Base-by-base conservation (phyloP, 2,113 vertebrate species). In the Grallaria varia region DNA sequence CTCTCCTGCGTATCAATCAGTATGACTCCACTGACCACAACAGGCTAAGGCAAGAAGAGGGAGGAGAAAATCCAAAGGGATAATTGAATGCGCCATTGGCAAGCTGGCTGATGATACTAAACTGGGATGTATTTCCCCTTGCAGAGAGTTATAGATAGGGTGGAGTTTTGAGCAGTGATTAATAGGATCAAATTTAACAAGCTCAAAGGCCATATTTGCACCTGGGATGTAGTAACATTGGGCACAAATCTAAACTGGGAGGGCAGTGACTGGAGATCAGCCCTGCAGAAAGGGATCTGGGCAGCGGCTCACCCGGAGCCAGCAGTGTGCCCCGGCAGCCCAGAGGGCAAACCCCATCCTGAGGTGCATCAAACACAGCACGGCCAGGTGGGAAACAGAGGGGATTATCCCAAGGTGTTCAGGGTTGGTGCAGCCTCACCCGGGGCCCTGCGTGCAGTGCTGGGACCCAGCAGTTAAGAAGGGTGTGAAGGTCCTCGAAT, bases 291-390 rank as follows among this genome's bases (percentile, higher is more conserved):
- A 28, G 10, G 45, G 39, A 18, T 60, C 13, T n/a, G 28, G 14
- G 15, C 53, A 82, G 62, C 53, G 45, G 39, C 39, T 53, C n/a
- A 40, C 16, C 45, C 45, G 22, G 39, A n/a, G 28, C 33, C 53
- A 53, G 60, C 24, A 52, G 28, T 4, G n/a, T 45, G 39, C 33
- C 45, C 52, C 9, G 37, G 31, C 17, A 86, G 84, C 33, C 14
- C 55, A 28, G 23, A 52, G 33, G 33, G 14, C 33, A 39, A 68
- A 25, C 3, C 13, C n/a, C 39, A 60, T 15, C 40, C 40, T 55
- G 11, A 24, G 6, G 3, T 47, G 9, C 63, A 22, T 5, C 0
- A 0, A 60, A 45, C 31, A 28, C 20, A n/a, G 15, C n/a, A 53
- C 0, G 0, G n/a, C 6, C 33, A 53, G 39, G 10, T 11, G 7